phyloP scores from a whole-genome alignment of 2,888 invertebrate genomes.

The Mystacides longicornis region DNA sequence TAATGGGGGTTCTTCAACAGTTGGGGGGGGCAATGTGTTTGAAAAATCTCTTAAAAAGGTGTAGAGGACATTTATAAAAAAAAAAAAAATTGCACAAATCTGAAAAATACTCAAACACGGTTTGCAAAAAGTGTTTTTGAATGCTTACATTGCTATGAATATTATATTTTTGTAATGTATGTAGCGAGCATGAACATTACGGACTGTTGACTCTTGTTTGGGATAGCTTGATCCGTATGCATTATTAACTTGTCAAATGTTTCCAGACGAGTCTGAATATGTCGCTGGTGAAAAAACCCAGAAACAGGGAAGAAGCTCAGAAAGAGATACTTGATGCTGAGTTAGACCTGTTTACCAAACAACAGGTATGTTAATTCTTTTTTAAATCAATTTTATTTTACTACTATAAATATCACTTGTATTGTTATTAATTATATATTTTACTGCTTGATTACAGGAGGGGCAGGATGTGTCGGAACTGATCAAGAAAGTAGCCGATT shows the following conservation, averaged over 20 bases:
- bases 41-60: too few relatives aligned
- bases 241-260: neutral
- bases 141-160: too few relatives aligned
- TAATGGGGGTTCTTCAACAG: too few relatives aligned
- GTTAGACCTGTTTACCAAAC: constrained; percentile 81
- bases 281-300: constrained; percentile 32
- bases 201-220: too few relatives aligned
- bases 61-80: too few relatives aligned
- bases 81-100: too few relatives aligned
- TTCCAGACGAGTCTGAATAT: neutral
- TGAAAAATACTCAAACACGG: too few relatives aligned
- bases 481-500: constrained; percentile 66
- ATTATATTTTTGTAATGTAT: too few relatives aligned
- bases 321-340: constrained; percentile 88
- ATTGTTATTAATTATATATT: neutral
- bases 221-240: neutral
- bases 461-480: constrained; percentile 81
- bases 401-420: neutral
- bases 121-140: too few relatives aligned
- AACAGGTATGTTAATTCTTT: constrained; percentile 47
- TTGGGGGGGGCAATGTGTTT: too few relatives aligned
- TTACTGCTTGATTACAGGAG: constrained; percentile 39
- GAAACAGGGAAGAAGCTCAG: constrained; percentile 73
- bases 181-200: too few relatives aligned
- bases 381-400: neutral